Conservation (phyloP, 2,888 invertebrate genomes). For the Agonopterix arenella region DNA sequence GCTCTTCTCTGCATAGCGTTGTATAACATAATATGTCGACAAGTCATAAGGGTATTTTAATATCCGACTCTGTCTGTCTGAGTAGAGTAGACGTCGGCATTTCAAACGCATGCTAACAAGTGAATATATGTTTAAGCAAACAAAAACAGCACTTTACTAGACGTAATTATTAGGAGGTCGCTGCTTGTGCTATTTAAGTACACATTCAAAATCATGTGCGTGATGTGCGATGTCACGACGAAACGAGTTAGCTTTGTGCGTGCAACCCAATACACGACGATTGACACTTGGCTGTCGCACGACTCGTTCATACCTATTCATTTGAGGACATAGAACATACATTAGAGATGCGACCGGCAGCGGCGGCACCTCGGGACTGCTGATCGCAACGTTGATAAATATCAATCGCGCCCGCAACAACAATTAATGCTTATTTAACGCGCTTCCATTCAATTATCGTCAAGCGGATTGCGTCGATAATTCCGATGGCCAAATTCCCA, state of each 20-base stretch:
- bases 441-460: conserved; percentile 63
- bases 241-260: conserved; percentile 33
- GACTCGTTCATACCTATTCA: conserved; percentile 6
- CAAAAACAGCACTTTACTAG: no score
- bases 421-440: conserved; percentile 68
- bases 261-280: conserved; percentile 33
- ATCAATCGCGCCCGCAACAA: conserved; percentile 51
- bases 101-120: conserved; percentile 22
- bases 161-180: no score
- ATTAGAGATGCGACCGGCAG: conserved; percentile 25
- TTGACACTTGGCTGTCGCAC: conserved; percentile 7
- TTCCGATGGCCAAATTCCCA: conserved; percentile 59
- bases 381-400: conserved; percentile 43
- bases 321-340: conserved; percentile 7
- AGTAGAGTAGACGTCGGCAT: conserved; percentile 23
- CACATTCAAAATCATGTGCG: conserved; percentile 28
- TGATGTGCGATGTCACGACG: conserved; percentile 46
- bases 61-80: conserved; percentile 3
- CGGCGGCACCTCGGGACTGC: conserved; percentile 22
- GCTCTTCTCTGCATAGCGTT: no score
- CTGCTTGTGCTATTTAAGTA: no score
- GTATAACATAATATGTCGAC: no score
- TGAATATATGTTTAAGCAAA: conserved; percentile 17
- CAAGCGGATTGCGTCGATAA: conserved; percentile 59
- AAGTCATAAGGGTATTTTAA: no score